Evolutionary conservation across 2,797 vertebrate species (phyloP).

Genomic region (Pantherophis vulpinus): DNA sequence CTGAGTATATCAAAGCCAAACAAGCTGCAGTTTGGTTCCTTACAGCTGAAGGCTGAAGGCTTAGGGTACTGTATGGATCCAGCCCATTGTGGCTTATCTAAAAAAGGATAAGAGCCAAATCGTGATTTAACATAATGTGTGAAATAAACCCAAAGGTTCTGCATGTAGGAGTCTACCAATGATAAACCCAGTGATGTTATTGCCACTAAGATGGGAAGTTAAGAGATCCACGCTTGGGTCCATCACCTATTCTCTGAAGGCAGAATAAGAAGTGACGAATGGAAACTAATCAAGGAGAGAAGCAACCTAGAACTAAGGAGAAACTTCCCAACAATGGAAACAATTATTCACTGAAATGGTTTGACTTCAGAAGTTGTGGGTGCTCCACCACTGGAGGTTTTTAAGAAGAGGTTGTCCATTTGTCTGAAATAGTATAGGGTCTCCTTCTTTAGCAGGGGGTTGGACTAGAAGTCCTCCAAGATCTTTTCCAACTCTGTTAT

Average conservation of each 20-base stretch:
- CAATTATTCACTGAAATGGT: neutral
- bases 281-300: neutral
- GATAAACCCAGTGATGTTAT: neutral
- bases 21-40: neutral
- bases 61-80: neutral
- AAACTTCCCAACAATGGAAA: neutral
- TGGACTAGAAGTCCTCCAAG: neutral
- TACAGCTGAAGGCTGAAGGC: neutral
- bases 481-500: neutral
- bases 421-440: neutral
- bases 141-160: neutral
- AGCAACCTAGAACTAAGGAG: neutral
- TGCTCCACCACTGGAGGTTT: neutral
- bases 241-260: neutral
- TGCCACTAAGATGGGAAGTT: neutral
- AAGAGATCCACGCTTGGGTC: neutral
- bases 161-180: neutral
- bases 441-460: neutral
- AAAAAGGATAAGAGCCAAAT: neutral
- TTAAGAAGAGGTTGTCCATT: neutral
- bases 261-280: too few relatives aligned
- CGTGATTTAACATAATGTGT: neutral
- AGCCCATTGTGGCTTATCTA: neutral
- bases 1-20: neutral
- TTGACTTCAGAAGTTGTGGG: neutral